Evolutionary conservation across 2,113 vertebrate genomes (phyloP).

Genomic region (Microcebus griseorufus): DNA sequence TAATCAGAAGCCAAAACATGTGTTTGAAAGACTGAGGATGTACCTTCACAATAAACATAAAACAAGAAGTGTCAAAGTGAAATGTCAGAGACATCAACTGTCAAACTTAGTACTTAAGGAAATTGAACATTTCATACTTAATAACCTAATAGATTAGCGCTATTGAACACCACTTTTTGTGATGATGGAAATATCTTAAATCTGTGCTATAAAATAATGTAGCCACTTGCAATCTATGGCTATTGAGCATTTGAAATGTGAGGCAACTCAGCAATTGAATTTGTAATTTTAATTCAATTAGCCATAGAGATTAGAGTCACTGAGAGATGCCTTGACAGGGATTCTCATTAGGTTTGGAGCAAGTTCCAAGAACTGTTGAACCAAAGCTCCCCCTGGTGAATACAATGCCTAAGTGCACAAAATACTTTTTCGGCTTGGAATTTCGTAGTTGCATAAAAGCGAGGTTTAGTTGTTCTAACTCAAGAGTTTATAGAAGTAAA

Average conservation of each 20-base stretch:
- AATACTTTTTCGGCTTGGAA: background rate
- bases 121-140: too few relatives aligned
- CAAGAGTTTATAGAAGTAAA: background rate
- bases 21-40: too few relatives aligned
- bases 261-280: background rate
- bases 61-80: too few relatives aligned
- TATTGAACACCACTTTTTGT: background rate
- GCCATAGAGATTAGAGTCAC: background rate
- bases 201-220: background rate
- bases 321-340: background rate
- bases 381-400: slow-evolving; percentile 24
- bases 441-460: background rate
- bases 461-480: background rate
- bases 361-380: background rate
- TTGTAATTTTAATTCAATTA: slow-evolving; percentile 25
- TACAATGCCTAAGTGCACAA: background rate
- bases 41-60: too few relatives aligned
- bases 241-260: background rate
- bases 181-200: background rate
- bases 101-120: too few relatives aligned
- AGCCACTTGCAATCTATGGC: background rate
- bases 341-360: background rate
- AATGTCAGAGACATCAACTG: too few relatives aligned
- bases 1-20: too few relatives aligned
- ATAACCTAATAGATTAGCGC: background rate